Conservation (phyloP, 2,113 vertebrate species). For the Takifugu bimaculatus region DNA sequence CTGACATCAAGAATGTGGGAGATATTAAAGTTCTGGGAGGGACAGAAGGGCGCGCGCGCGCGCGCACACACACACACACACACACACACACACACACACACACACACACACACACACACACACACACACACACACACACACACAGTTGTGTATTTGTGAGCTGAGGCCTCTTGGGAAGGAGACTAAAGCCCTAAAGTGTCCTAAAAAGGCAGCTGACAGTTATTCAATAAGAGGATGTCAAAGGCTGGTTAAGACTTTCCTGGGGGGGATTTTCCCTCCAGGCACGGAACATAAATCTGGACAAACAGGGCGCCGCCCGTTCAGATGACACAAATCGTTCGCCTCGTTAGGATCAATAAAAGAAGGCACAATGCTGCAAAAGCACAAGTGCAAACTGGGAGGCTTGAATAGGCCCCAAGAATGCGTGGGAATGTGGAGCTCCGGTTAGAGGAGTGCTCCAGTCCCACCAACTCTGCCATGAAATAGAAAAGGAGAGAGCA, state of each 20-base stretch:
- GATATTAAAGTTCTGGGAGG: too few species aligned
- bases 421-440: constrained; percentile 70
- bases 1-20: too few species aligned
- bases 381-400: constrained; percentile 61
- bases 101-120: too few species aligned
- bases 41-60: too few species aligned
- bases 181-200: constrained; percentile 53
- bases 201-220: constrained; percentile 63
- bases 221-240: constrained; percentile 64
- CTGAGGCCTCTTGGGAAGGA: constrained; percentile 38
- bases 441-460: constrained; percentile 56
- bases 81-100: too few species aligned
- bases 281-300: constrained; percentile 63
- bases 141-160: constrained; percentile 36
- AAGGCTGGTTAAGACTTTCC: constrained; percentile 69
- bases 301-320: constrained; percentile 52
- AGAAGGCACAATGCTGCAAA: constrained; percentile 65
- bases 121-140: too few species aligned
- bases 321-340: constrained; percentile 62
- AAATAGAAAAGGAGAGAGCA: constrained; percentile 65
- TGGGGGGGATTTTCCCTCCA: constrained; percentile 62
- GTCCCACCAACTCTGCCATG: constrained; percentile 67
- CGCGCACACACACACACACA: too few species aligned
- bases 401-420: constrained; percentile 58
- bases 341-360: constrained; percentile 73